Percentiles rank a stretch among this genome's conserved stretches.
Conservation (phyloP, 2,113 vertebrate genomes). For the Acrocephalus arundinaceus region DNA sequence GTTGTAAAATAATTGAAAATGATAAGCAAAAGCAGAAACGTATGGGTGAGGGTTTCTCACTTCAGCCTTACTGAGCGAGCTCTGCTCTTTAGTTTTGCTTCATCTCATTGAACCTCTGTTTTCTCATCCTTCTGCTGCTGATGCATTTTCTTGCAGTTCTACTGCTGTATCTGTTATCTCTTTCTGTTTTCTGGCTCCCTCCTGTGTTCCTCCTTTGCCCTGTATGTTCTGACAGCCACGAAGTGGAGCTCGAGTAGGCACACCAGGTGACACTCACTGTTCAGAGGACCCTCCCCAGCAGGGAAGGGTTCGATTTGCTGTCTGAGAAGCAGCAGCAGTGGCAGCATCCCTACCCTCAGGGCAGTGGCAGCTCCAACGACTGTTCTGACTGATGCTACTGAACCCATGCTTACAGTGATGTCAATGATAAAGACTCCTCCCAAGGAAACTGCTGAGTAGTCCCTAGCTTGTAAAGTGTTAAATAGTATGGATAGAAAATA, state of each 20-base stretch:
- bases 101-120: background rate
- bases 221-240: background rate
- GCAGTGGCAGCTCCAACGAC: background rate
- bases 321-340: background rate
- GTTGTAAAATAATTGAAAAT: background rate
- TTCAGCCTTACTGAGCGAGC: background rate
- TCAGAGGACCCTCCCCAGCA: background rate
- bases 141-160: background rate
- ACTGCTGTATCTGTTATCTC: background rate
- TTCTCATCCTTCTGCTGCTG: background rate
- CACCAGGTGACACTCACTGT: background rate
- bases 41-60: background rate
- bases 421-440: background rate
- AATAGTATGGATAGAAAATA: background rate
- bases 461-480: background rate
- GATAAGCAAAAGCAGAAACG: background rate
- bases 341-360: background rate
- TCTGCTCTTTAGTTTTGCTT: background rate
- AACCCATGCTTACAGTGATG: background rate
- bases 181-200: background rate
- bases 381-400: background rate
- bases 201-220: background rate
- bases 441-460: background rate
- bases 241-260: background rate
- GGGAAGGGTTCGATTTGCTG: fast-evolving